Conservation (phyloP, 2,113 vertebrate species). For the Tricholaema leucomelas region DNA sequence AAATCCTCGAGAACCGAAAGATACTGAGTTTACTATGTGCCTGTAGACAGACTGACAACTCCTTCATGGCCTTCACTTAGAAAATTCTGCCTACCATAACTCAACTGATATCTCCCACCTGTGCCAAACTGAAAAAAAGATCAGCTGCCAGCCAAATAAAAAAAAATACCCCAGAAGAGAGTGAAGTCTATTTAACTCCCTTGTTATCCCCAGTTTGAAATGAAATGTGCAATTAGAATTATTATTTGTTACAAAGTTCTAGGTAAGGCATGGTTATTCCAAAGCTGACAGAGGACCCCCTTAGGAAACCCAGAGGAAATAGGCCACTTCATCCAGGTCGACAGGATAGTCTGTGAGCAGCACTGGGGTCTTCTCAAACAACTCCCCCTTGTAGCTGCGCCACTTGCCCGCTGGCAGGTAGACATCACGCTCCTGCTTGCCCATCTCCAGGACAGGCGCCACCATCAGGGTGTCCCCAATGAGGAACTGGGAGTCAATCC, state of each 20-base stretch:
- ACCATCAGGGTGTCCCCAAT: slow-evolving; percentile 97
- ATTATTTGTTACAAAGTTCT: slow-evolving; percentile 19
- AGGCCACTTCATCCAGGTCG: slow-evolving; percentile 92
- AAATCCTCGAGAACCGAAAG: neutral
- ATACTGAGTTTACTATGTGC: accelerated
- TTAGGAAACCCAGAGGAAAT: slow-evolving; percentile 85
- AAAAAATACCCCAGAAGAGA: neutral
- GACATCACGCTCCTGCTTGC: slow-evolving; percentile 93
- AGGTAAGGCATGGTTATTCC: slow-evolving; percentile 56
- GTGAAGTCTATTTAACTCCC: neutral
- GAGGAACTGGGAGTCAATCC: slow-evolving; percentile 94
- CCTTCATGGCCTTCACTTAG: neutral
- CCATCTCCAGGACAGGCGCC: slow-evolving; percentile 91
- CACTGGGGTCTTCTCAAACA: slow-evolving; percentile 69
- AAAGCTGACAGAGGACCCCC: neutral
- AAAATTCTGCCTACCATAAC: neutral
- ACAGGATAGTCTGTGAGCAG: slow-evolving; percentile 81
- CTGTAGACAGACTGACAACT: neutral
- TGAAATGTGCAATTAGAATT: slow-evolving; percentile 36
- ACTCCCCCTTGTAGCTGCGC: slow-evolving; percentile 94
- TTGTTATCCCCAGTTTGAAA: neutral
- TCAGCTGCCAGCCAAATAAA: neutral
- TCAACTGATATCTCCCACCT: neutral
- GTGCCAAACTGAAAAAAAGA: neutral
- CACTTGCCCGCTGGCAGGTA: slow-evolving; percentile 92